Evolutionary conservation across 1,140 invertebrate genomes (phyloP).

Genomic region (Homarus americanus): DNA sequence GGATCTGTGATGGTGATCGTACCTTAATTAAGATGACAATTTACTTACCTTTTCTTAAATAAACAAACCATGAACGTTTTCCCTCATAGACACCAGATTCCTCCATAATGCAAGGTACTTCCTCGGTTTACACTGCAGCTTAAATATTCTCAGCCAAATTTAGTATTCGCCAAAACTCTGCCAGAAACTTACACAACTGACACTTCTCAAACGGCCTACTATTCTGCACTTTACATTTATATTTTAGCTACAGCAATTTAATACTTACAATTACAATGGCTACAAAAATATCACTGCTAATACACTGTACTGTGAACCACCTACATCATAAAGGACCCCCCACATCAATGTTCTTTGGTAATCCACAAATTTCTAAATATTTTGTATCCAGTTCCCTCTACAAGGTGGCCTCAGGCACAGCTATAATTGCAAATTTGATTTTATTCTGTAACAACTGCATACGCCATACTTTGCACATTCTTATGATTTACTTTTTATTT

Average conservation of each 20-base stretch:
- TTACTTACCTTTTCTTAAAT: neutral
- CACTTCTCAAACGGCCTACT: constrained; percentile 18
- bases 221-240: constrained; percentile 32
- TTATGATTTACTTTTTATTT: constrained; percentile 28
- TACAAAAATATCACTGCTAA: constrained; percentile 34
- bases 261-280: constrained; percentile 41
- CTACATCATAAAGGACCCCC: constrained; percentile 20
- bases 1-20: constrained; percentile 28
- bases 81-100: constrained; percentile 11
- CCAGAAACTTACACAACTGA: constrained; percentile 34
- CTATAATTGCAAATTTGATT: constrained; percentile 50
- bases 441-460: constrained; percentile 32
- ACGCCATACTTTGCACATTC: neutral
- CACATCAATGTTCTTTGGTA: constrained; percentile 6
- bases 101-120: constrained; percentile 30
- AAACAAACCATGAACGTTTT: neutral
- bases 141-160: constrained; percentile 12
- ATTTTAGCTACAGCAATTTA: constrained; percentile 59
- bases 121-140: constrained; percentile 52
- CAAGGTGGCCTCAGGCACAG: constrained; percentile 69
- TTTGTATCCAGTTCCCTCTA: constrained; percentile 1
- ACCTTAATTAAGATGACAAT: neutral
- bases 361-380: constrained; percentile 1
- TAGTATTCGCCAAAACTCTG: constrained; percentile 4
- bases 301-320: constrained; percentile 67